Conservation (phyloP, 2,113 vertebrate genomes). For the Delphinapterus leucas region DNA sequence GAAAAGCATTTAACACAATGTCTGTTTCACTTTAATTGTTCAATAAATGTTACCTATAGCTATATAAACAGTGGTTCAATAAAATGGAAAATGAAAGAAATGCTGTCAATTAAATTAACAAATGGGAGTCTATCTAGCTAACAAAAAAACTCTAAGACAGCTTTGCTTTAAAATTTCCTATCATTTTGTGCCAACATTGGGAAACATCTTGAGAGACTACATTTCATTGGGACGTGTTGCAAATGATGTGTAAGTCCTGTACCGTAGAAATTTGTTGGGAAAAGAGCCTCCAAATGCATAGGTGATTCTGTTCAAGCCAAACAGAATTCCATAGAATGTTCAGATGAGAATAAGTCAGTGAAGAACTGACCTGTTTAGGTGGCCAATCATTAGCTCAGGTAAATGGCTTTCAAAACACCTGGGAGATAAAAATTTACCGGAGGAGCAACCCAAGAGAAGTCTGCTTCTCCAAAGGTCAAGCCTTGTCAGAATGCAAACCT, state of each 20-base stretch:
- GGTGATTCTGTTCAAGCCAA: conserved; percentile 11
- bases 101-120: conserved; percentile 63
- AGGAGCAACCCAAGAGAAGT: conserved; percentile 59
- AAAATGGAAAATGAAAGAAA: not conserved
- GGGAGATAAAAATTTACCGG: conserved; percentile 43
- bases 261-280: conserved; percentile 31
- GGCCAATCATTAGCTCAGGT: conserved; percentile 63
- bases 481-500: conserved; percentile 62
- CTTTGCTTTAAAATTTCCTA: conserved; percentile 50
- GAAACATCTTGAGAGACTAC: conserved; percentile 51
- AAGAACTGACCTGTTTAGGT: conserved; percentile 67
- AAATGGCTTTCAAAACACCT: conserved; percentile 56
- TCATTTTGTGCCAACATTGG: not conserved
- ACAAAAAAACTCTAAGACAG: conserved; percentile 35
- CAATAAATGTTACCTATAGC: not conserved
- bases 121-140: conserved; percentile 39
- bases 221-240: conserved; percentile 50
- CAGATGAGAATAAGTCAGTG: conserved; percentile 61
- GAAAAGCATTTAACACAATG: not conserved
- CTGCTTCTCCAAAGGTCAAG: conserved; percentile 7
- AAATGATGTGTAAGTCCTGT: conserved; percentile 70
- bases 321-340: conserved; percentile 44
- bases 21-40: not conserved
- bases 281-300: conserved; percentile 9
- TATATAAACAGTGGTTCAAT: not conserved